Evolutionary conservation across 2,888 invertebrate species (phyloP), one percentile per base, ranked within the genome.

Genomic region (Limnephilus rhombicus): DNA sequence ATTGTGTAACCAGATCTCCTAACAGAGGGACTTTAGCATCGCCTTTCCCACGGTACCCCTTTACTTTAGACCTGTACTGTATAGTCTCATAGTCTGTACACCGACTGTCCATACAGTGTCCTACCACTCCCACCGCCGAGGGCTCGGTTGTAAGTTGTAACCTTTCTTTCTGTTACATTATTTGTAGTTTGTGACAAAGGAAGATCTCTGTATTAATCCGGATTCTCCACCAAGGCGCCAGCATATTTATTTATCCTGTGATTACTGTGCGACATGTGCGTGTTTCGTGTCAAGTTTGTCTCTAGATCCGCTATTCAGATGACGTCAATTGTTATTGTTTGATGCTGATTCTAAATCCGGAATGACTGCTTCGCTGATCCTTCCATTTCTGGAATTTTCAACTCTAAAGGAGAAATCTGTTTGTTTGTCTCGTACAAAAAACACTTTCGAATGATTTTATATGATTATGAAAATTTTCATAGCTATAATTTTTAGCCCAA

Each of bases 231-330:
- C 68, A n/a, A 68, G 24, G 68, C n/a, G 24, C 24, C 68, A 68
- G 68, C n/a, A n/a, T 9, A 68, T 68, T 68, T 53, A 53, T 53
- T 53, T 68, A 9, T 68, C 24, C 68, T 68, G 24, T n/a, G 68
- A 24, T 68, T 68, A 24, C 7, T 5, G 18, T 24, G 68, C 68
- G n/a, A n/a, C 86, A 45, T 86, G 86, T 45, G 86, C 49, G n/a
- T 49, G 11, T 86, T 83, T 31, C 83, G 24, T 41, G 37, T 83
- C 83, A 34, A 82, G 82, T 13, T 34, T 15, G 41, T 45, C 45
- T 86, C 45, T 45, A 86, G 86, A 86, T 86, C 86, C 86, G 86
- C 45, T 86, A 49, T 86, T 86, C 11, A 86, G 24, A 86, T 86
- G 86, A 86, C 86, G 45, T 86, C 86, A 86, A 29, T 86, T 37